phyloP scores from a whole-genome alignment of 1,140 invertebrate species.

The Cherax quadricarinatus region DNA sequence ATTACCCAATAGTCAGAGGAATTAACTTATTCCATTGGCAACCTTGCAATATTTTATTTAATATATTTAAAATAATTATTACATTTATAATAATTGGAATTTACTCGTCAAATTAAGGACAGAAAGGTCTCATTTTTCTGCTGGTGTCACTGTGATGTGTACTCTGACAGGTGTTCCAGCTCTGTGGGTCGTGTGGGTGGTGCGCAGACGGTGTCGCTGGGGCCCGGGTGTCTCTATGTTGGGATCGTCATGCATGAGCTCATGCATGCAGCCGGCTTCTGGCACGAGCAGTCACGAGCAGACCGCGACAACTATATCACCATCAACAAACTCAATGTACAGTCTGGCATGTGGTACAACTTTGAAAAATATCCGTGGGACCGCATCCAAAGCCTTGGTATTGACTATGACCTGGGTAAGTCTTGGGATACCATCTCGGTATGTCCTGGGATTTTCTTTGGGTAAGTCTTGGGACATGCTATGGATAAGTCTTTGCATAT shows the following conservation, averaged over 20 bases:
- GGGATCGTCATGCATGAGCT: slow-evolving; percentile 78
- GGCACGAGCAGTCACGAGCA: slow-evolving; percentile 74
- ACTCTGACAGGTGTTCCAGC: slow-evolving; percentile 78
- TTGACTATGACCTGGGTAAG: slow-evolving; percentile 76
- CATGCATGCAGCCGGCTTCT: slow-evolving; percentile 64
- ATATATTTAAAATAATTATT: too few relatives aligned
- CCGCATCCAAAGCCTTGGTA: slow-evolving; percentile 77
- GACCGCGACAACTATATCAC: slow-evolving; percentile 74
- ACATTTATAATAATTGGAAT: too few relatives aligned
- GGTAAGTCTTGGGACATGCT: not conserved
- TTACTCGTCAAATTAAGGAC: too few relatives aligned
- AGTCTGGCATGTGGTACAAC: slow-evolving; percentile 63
- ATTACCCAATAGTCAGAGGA: too few relatives aligned
- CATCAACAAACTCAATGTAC: slow-evolving; percentile 67
- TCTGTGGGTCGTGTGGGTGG: slow-evolving; percentile 79
- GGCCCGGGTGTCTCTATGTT: slow-evolving; percentile 83
- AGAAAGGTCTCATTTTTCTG: too few relatives aligned
- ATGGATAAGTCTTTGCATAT: too few relatives aligned
- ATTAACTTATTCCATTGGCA: too few relatives aligned
- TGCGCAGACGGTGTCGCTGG: slow-evolving; percentile 77
- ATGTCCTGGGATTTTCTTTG: too few relatives aligned
- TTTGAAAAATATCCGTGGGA: slow-evolving; percentile 70
- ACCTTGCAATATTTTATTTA: too few relatives aligned
- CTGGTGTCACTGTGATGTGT: too few relatives aligned
- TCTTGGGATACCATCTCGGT: too few relatives aligned